Percentiles rank a stretch among this genome's conserved stretches.
phyloP scores from a whole-genome alignment of 2,888 invertebrate species.

The Apoderus coryli region DNA sequence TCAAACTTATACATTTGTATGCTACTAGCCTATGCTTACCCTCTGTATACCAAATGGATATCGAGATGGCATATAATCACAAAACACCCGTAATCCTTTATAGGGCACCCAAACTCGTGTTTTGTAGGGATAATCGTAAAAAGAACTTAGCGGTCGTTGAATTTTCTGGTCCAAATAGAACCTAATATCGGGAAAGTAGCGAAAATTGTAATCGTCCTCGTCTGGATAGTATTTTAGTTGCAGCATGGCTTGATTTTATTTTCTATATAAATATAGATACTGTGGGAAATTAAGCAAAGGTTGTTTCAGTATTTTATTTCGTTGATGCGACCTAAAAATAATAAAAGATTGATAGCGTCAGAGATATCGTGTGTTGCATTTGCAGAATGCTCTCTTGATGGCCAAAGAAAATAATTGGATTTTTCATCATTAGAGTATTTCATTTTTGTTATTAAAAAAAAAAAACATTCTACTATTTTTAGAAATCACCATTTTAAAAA shows the following conservation, averaged over 20 bases:
- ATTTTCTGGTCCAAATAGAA: slow-evolving; percentile 22
- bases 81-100: slow-evolving; percentile 18
- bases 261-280: slow-evolving; percentile 9
- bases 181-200: slow-evolving; percentile 20
- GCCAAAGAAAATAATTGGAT: too few species aligned
- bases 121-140: slow-evolving; percentile 19
- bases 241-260: too few species aligned
- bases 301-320: too few species aligned
- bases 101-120: slow-evolving; percentile 21
- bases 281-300: slow-evolving; percentile 3
- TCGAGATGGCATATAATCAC: slow-evolving; percentile 20
- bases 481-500: too few species aligned
- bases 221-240: slow-evolving; percentile 21
- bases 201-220: slow-evolving; percentile 20
- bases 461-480: too few species aligned
- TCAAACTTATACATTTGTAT: too few species aligned
- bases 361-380: too few species aligned
- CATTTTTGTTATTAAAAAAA: too few species aligned
- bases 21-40: slow-evolving; percentile 15
- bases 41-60: slow-evolving; percentile 19
- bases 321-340: too few species aligned
- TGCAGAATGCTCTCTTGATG: too few species aligned
- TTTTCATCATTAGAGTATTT: too few species aligned
- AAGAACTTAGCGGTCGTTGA: slow-evolving; percentile 18
- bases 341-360: too few species aligned